Percentiles rank a stretch among this genome's conserved stretches.
These are phyloP conservation scores for Microctonus hyperodae DNA, from an alignment of 2,888 invertebrate genomes.

Conservation along the genomic window DNA sequence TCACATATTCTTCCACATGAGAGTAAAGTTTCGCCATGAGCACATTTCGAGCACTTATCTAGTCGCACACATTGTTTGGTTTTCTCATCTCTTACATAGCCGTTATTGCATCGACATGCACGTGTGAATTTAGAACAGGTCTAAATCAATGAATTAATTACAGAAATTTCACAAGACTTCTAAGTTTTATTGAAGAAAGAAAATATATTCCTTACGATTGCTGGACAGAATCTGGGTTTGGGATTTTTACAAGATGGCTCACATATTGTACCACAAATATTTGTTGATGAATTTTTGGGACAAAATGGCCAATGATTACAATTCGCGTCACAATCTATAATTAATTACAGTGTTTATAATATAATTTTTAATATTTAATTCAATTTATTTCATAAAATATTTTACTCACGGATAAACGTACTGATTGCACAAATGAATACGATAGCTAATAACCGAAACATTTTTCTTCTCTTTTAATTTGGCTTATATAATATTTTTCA, in stretches of 20 bases:
- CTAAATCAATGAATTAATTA: constrained; percentile 8
- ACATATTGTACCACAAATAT: constrained; percentile 27
- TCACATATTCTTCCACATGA: constrained; percentile 30
- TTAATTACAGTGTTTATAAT: neutral
- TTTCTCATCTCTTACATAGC: constrained; percentile 22
- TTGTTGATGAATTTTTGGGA: constrained; percentile 12
- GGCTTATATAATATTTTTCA: too few species aligned
- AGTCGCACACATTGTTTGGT: constrained; percentile 17
- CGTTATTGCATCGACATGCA: constrained; percentile 25
- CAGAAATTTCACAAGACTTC: too few species aligned
- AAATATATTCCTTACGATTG: constrained; percentile 27
- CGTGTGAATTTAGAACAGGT: constrained; percentile 2
- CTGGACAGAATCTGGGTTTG: constrained; percentile 24
- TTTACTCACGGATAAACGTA: neutral
- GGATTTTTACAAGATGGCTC: constrained; percentile 30
- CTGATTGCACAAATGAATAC: too few species aligned
- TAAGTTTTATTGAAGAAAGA: too few species aligned
- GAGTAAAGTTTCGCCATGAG: neutral
- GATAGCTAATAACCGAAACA: too few species aligned
- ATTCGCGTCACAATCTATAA: neutral
- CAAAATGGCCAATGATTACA: constrained; percentile 1
- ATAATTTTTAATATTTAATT: too few species aligned
- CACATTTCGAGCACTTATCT: constrained; percentile 14
- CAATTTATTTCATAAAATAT: neutral
- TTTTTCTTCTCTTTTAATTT: too few species aligned